phyloP scores from a whole-genome alignment of 2,113 vertebrate genomes.

The Notarius quadriscutis region DNA sequence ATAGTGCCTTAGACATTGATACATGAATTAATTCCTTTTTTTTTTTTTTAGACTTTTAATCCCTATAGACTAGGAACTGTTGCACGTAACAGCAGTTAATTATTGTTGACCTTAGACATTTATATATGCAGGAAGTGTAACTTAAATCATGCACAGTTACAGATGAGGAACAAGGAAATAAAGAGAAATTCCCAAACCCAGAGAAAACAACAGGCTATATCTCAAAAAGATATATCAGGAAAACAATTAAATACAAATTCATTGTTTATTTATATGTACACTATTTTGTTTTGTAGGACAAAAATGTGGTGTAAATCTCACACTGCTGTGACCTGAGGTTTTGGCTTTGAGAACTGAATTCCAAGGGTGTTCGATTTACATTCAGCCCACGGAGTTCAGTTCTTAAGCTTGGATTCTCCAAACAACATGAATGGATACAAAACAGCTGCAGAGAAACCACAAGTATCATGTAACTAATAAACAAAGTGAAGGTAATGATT shows the following conservation, averaged over 20 bases:
- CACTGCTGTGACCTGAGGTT: slow-evolving; percentile 35
- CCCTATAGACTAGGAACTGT: neutral
- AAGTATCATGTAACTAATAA: neutral
- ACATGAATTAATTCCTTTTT: neutral
- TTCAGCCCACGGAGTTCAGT: slow-evolving; percentile 60
- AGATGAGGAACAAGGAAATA: slow-evolving; percentile 48
- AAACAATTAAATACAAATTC: neutral
- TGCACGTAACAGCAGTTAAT: neutral
- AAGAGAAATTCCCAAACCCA: slow-evolving; percentile 30
- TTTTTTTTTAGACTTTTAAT: neutral
- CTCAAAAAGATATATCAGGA: neutral
- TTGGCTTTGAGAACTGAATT: slow-evolving; percentile 66
- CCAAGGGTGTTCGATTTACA: slow-evolving; percentile 55
- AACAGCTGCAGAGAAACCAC: slow-evolving; percentile 15
- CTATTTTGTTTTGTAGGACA: neutral
- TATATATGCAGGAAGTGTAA: slow-evolving; percentile 29
- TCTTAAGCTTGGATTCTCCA: slow-evolving; percentile 59
- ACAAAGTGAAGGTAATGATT: neutral
- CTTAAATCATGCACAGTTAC: slow-evolving; percentile 4
- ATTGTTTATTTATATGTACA: neutral
- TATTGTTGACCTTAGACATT: neutral
- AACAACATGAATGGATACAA: slow-evolving; percentile 3
- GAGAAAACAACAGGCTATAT: neutral
- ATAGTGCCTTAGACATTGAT: neutral
- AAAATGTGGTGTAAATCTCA: neutral